Evolutionary conservation across 2,113 vertebrate species (phyloP).

Genomic region (Indri indri): DNA sequence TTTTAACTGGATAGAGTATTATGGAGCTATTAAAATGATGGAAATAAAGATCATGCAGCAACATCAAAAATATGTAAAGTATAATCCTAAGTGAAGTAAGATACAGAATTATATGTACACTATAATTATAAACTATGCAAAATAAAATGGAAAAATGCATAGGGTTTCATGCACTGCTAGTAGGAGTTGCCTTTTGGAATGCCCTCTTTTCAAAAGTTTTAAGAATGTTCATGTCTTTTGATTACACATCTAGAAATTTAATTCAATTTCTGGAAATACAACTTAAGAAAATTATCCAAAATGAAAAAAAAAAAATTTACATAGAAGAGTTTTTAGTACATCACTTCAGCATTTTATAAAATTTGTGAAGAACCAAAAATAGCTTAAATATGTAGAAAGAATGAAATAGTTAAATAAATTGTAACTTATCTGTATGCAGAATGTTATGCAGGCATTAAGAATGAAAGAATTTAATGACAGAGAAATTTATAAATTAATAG

Average conservation of each 20-base stretch:
- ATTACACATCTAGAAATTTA: neutral
- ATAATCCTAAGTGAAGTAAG: conserved; percentile 15
- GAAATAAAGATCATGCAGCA: neutral
- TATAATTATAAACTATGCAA: conserved; percentile 20
- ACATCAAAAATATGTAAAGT: neutral
- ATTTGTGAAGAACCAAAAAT: neutral
- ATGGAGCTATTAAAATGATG: neutral
- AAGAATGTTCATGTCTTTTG: conserved; percentile 20
- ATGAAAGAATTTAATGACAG: neutral
- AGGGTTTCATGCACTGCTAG: neutral
- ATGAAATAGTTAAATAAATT: neutral
- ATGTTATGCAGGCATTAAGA: conserved; percentile 1
- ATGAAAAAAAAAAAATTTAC: neutral
- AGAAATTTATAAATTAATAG: neutral
- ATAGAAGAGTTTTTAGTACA: neutral
- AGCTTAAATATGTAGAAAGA: neutral
- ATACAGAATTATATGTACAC: neutral
- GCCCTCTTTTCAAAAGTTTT: conserved; percentile 36
- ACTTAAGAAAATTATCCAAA: conserved; percentile 6
- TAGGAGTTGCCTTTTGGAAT: conserved; percentile 29
- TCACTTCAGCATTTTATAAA: neutral
- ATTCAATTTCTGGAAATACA: neutral
- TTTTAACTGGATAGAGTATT: conserved; percentile 16
- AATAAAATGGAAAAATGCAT: neutral
- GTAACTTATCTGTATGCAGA: neutral